phyloP scores from a whole-genome alignment of 2,797 vertebrate species.

The Pseudochirops corinnae region DNA sequence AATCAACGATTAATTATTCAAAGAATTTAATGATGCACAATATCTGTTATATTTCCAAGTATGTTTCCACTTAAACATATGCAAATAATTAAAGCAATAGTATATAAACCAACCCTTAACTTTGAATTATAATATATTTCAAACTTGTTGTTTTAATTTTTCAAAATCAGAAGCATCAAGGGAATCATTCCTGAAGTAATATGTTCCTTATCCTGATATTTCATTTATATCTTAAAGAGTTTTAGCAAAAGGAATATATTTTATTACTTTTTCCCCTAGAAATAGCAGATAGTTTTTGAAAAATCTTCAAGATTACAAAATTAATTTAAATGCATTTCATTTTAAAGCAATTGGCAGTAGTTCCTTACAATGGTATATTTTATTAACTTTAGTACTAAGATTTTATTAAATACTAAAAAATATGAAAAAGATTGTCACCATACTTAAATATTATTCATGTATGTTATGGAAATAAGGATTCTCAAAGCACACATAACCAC shows the following conservation, averaged over 20 bases:
- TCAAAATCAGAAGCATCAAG: conserved; percentile 33
- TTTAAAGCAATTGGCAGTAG: conserved; percentile 48
- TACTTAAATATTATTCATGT: conserved; percentile 62
- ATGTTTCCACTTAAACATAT: conserved; percentile 65
- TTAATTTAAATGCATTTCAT: conserved; percentile 57
- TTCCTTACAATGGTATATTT: conserved; percentile 61
- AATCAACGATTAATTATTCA: conserved; percentile 81
- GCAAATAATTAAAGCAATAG: conserved; percentile 60
- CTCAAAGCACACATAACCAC: conserved; percentile 71
- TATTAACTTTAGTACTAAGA: conserved; percentile 59
- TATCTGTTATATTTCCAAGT: conserved; percentile 67
- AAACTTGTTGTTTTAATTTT: conserved; percentile 52
- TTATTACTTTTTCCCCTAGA: conserved; percentile 30
- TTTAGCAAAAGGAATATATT: conserved; percentile 46
- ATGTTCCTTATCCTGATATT: conserved; percentile 12
- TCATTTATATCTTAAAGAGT: conserved; percentile 8
- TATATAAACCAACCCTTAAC: conserved; percentile 66
- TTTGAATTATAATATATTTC: conserved; percentile 70
- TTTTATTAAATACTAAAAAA: conserved; percentile 71
- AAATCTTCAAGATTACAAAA: conserved; percentile 60
- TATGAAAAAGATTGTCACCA: conserved; percentile 57
- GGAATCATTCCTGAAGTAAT: neutral
- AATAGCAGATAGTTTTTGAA: neutral
- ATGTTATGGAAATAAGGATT: conserved; percentile 59
- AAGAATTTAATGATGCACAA: conserved; percentile 75